Evolutionary conservation across 2,797 vertebrate genomes (phyloP).

Genomic region (Passerculus sandwichensis): DNA sequence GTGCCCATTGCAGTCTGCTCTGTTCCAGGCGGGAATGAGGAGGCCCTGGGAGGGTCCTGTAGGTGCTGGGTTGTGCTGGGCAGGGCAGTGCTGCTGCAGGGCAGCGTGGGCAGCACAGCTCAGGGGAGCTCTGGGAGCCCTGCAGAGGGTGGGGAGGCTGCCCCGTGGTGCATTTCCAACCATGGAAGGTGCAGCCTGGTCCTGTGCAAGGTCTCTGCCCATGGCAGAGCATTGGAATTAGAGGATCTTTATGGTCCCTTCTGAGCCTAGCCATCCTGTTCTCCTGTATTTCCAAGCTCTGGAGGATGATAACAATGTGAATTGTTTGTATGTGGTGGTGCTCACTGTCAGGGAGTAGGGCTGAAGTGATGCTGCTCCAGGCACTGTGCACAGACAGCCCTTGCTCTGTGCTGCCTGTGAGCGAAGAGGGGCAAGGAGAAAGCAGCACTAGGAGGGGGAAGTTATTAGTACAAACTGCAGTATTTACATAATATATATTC

Average conservation of each 20-base stretch:
- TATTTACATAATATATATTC: background rate
- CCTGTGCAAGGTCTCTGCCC: background rate
- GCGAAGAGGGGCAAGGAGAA: background rate
- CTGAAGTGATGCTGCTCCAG: background rate
- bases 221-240: background rate
- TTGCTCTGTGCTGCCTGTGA: background rate
- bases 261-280: background rate
- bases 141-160: background rate
- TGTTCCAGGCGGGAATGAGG: background rate
- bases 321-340: fast-evolving
- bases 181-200: background rate
- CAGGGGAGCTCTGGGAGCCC: background rate
- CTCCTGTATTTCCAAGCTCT: background rate
- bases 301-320: background rate
- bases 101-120: background rate
- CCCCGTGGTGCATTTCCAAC: fast-evolving
- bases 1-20: background rate
- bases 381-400: background rate
- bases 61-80: fast-evolving
- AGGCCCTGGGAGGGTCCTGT: fast-evolving
- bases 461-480: background rate
- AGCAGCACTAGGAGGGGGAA: background rate
- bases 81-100: background rate
- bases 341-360: background rate
- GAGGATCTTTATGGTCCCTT: background rate